Evolutionary conservation across 1,140 invertebrate species (phyloP).

Genomic region (Maniola jurtina): DNA sequence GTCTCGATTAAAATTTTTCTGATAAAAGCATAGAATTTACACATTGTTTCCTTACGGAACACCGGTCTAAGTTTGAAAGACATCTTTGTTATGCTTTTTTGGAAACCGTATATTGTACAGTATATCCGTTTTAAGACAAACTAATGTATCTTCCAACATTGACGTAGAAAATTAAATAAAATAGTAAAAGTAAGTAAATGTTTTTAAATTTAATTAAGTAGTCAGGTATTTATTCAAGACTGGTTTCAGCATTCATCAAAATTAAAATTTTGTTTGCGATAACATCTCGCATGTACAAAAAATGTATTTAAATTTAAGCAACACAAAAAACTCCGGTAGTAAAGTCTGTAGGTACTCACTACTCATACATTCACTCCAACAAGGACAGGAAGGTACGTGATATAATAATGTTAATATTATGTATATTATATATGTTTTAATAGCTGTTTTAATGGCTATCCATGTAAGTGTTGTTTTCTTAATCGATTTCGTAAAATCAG

Average conservation of each 20-base stretch:
- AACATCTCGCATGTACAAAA: background rate
- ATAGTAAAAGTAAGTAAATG: too few species aligned
- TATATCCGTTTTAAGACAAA: too few species aligned
- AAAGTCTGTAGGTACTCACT: conserved; percentile 18
- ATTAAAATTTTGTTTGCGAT: background rate
- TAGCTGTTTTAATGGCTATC: conserved; percentile 32
- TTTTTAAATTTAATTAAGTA: background rate
- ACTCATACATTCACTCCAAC: conserved; percentile 50
- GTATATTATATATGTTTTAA: background rate
- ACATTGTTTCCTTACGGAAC: too few species aligned
- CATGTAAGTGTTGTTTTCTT: conserved; percentile 4
- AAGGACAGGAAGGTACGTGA: conserved; percentile 50
- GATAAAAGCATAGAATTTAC: too few species aligned
- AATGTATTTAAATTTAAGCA: background rate
- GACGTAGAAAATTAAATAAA: too few species aligned
- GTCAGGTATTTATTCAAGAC: background rate
- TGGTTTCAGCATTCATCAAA: background rate
- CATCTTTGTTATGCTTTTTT: too few species aligned
- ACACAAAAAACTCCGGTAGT: background rate
- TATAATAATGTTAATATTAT: conserved; percentile 9
- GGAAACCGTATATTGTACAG: too few species aligned
- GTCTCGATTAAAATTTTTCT: too few species aligned
- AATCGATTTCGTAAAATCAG: conserved; percentile 23
- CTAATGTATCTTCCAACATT: too few species aligned
- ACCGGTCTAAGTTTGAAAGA: too few species aligned